These are phyloP conservation scores for Uropsilus gracilis DNA, from an alignment of 2,113 vertebrate genomes.

Conservation along the genomic window DNA sequence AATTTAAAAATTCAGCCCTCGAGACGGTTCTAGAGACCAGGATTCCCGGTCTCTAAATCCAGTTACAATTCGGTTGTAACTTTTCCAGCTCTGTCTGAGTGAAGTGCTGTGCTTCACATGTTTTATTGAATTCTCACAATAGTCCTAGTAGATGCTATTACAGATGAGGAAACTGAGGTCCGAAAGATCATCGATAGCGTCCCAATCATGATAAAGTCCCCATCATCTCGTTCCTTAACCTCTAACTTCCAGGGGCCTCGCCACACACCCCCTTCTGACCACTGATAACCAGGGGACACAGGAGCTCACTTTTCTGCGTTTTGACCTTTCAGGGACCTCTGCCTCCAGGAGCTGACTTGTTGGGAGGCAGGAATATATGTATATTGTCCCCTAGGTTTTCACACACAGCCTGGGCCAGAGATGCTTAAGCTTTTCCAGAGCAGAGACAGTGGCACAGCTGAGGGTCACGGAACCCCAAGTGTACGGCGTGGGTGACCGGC, in stretches of 20 bases:
- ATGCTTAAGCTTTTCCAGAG: conserved; percentile 85
- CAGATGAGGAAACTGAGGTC: not conserved
- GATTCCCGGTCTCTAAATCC: not conserved
- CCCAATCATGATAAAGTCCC: not conserved
- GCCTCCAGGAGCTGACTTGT: not conserved
- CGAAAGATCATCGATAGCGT: not conserved
- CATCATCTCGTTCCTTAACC: not conserved
- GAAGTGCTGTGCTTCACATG: not conserved
- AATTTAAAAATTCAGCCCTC: not conserved
- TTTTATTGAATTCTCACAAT: not conserved
- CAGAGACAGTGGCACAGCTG: conserved; percentile 81
- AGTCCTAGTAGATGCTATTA: not conserved
- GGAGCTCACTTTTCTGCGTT: not conserved
- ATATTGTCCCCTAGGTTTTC: conserved; percentile 79
- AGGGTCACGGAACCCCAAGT: conserved; percentile 72
- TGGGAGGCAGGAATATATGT: no score
- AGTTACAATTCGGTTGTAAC: not conserved
- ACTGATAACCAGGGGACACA: not conserved
- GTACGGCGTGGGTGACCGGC: conserved; percentile 77
- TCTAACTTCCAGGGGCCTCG: not conserved
- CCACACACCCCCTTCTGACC: not conserved
- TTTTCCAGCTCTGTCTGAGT: not conserved
- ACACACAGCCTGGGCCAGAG: conserved; percentile 63
- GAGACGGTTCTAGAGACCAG: not conserved
- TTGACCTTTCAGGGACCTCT: not conserved